Conservation (phyloP, 2,113 vertebrate species). For the Machaerirhynchus nigripectus region DNA sequence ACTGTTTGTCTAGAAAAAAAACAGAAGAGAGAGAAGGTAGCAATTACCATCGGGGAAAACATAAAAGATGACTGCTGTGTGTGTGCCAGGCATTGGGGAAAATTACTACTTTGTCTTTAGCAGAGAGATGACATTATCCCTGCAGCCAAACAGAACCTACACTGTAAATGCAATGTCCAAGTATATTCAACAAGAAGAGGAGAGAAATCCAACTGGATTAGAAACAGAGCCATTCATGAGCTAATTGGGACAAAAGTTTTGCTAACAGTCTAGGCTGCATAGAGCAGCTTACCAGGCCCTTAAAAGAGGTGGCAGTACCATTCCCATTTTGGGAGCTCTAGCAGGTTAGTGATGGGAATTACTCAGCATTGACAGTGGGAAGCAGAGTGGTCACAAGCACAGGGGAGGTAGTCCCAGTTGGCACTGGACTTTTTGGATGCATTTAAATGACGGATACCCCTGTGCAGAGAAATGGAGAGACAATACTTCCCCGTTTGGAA, state of each 20-base stretch:
- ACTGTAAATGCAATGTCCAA: conserved; percentile 11
- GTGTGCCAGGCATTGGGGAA: not conserved
- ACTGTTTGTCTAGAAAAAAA: not conserved
- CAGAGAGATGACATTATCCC: conserved; percentile 42
- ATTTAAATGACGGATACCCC: not conserved
- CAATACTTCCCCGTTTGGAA: not conserved
- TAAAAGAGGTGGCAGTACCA: not conserved
- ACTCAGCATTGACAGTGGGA: not conserved
- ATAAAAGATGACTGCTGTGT: conserved; percentile 45
- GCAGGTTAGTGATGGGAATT: not conserved
- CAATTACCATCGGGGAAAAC: conserved; percentile 58
- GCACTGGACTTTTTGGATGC: not conserved
- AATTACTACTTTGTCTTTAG: conserved; percentile 61
- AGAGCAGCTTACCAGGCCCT: not conserved
- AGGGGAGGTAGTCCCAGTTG: not conserved
- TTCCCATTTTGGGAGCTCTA: not conserved
- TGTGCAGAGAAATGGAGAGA: not conserved
- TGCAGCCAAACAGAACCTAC: conserved; percentile 32
- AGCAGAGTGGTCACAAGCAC: not conserved
- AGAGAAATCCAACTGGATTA: not conserved
- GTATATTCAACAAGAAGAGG: not conserved
- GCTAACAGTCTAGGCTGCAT: not conserved
- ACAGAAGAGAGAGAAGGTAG: conserved; percentile 17
- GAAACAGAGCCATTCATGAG: not conserved
- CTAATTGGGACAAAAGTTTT: not conserved